A percentile compares a stretch with the other conserved stretches of the same genome.
phyloP scores from a whole-genome alignment of 2,888 invertebrate species.

The Blomia tropicalis region DNA sequence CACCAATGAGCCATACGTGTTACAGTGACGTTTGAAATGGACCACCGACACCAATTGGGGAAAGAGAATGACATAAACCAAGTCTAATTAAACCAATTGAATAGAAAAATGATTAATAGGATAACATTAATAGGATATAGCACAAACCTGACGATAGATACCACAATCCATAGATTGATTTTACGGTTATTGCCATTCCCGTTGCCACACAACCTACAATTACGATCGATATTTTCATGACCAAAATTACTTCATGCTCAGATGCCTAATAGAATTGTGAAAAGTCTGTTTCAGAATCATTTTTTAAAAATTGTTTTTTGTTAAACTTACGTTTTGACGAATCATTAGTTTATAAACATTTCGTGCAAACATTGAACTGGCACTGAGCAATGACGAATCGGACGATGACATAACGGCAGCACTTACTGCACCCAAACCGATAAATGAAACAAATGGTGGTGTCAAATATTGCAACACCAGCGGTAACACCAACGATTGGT shows the following conservation, averaged over 20 bases:
- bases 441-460: slow-evolving; percentile 86
- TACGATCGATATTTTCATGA: slow-evolving; percentile 76
- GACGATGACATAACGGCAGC: slow-evolving; percentile 99
- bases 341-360: slow-evolving; percentile 96
- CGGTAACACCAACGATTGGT: slow-evolving; percentile 61
- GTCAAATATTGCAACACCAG: slow-evolving; percentile 92
- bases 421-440: slow-evolving; percentile 92
- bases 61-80: slow-evolving; percentile 95
- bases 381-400: slow-evolving; percentile 92
- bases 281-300: not conserved
- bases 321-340: slow-evolving; percentile 58
- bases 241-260: slow-evolving; percentile 77
- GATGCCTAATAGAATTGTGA: slow-evolving; percentile 51
- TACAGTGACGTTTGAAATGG: slow-evolving; percentile 79
- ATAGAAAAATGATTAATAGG: not conserved
- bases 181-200: slow-evolving; percentile 88
- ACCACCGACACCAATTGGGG: slow-evolving; percentile 95
- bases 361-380: slow-evolving; percentile 95
- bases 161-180: slow-evolving; percentile 95
- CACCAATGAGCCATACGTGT: slow-evolving; percentile 87
- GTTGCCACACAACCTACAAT: slow-evolving; percentile 80
- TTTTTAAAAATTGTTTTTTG: not conserved
- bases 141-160: slow-evolving; percentile 62
- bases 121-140: not conserved
- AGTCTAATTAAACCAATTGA: slow-evolving; percentile 46